Percentiles rank a stretch among this genome's conserved stretches.
Conservation (phyloP, 2,113 vertebrate genomes). For the Marcusenius ussheri region DNA sequence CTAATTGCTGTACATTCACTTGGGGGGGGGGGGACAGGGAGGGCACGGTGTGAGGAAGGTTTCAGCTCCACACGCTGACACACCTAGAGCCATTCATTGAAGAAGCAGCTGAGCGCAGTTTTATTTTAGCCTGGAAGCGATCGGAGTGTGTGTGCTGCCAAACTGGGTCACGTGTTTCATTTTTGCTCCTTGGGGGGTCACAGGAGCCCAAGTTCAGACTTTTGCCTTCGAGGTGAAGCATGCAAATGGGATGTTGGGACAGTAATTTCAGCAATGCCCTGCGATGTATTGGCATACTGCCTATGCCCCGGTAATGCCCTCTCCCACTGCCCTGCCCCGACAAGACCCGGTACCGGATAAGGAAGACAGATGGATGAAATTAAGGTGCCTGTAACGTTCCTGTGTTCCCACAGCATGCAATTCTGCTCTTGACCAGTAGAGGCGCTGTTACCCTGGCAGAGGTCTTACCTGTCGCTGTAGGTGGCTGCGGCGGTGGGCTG, state of each 20-base stretch:
- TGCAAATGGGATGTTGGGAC: neutral
- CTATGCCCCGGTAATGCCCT: neutral
- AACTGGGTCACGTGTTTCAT: constrained; percentile 44
- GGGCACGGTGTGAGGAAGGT: neutral
- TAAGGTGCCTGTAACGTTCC: neutral
- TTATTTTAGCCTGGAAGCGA: constrained; percentile 36
- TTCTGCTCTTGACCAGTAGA: neutral
- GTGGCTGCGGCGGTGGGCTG: constrained; percentile 81
- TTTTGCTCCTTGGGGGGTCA: constrained; percentile 37
- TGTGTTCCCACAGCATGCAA: neutral
- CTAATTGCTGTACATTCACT: neutral
- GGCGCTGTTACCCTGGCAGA: neutral
- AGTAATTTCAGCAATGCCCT: neutral
- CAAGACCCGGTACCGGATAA: neutral
- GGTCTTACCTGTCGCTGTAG: constrained; percentile 91
- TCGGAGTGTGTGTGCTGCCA: constrained; percentile 42
- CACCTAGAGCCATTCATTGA: constrained; percentile 54
- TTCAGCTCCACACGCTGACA: neutral
- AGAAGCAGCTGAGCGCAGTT: constrained; percentile 49
- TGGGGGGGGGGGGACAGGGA: neutral
- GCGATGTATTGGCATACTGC: neutral
- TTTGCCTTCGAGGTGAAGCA: neutral
- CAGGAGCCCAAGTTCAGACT: neutral
- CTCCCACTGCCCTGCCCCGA: neutral
- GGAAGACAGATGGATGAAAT: neutral